Conservation (phyloP, 2,113 vertebrate genomes). For the Heterochromis multidens region DNA sequence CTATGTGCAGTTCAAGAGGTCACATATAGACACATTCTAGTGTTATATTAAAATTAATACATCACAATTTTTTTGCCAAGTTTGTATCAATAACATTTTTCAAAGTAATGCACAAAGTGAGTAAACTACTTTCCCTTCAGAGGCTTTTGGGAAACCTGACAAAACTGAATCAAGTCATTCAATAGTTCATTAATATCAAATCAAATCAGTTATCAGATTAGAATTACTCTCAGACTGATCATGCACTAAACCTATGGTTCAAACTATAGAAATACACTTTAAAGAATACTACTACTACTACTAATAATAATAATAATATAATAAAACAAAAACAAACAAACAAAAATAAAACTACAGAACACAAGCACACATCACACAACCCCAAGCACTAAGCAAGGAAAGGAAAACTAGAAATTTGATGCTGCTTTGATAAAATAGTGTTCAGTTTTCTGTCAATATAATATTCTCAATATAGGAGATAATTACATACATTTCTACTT, state of each 20-base stretch:
- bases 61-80: neutral
- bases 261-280: neutral
- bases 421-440: neutral
- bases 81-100: neutral
- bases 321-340: too few relatives aligned
- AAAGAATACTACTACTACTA: too few relatives aligned
- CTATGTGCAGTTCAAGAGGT: neutral
- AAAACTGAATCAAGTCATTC: constrained; percentile 51
- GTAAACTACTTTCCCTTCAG: constrained; percentile 41
- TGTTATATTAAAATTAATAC: neutral
- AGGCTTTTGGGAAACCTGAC: constrained; percentile 61
- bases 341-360: constrained; percentile 4
- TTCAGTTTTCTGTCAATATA: neutral
- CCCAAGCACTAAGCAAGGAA: constrained; percentile 19
- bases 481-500: neutral
- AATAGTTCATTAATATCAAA: constrained; percentile 33
- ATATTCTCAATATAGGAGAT: neutral
- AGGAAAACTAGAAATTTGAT: neutral
- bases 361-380: constrained; percentile 56
- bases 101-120: neutral
- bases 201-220: constrained; percentile 31
- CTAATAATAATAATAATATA: neutral
- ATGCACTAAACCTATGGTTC: constrained; percentile 66
- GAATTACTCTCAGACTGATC: constrained; percentile 54
- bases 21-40: neutral